Evolutionary conservation across 2,797 vertebrate genomes (phyloP).

Genomic region (Salmo trutta): DNA sequence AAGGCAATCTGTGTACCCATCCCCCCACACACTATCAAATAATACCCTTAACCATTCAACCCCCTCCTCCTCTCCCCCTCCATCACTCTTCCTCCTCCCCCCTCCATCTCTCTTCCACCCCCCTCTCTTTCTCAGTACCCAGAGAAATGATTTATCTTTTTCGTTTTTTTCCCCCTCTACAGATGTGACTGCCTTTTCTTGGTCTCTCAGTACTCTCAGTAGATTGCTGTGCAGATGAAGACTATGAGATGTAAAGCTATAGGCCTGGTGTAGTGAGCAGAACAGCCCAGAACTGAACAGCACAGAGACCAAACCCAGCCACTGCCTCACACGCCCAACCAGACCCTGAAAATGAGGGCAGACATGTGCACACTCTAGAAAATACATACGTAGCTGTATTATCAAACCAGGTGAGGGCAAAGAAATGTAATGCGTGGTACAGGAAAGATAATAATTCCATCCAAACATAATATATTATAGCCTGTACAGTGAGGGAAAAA

Average conservation of each 20-base stretch:
- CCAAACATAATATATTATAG: too few relatives aligned
- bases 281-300: background rate
- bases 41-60: slow-evolving; percentile 72
- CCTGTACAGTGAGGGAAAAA: too few relatives aligned
- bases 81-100: slow-evolving; percentile 26
- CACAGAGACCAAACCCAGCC: background rate
- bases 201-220: slow-evolving; percentile 57
- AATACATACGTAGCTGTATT: background rate
- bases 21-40: slow-evolving; percentile 75
- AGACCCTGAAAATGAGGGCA: background rate
- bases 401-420: background rate
- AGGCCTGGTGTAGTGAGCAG: background rate
- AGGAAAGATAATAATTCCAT: background rate
- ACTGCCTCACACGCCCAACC: background rate
- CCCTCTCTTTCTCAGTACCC: slow-evolving; percentile 41
- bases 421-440: background rate
- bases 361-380: background rate
- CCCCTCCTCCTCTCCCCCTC: slow-evolving; percentile 5
- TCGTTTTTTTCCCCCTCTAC: slow-evolving; percentile 19
- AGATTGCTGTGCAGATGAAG: slow-evolving; percentile 53
- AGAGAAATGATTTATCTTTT: slow-evolving; percentile 20
- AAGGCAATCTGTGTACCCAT: slow-evolving; percentile 40
- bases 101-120: slow-evolving; percentile 43
- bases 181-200: slow-evolving; percentile 40
- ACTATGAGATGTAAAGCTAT: background rate